Percentiles rank a stretch among this genome's conserved stretches.
phyloP scores from a whole-genome alignment of 2,797 vertebrate genomes.

The Lepus townsendii region DNA sequence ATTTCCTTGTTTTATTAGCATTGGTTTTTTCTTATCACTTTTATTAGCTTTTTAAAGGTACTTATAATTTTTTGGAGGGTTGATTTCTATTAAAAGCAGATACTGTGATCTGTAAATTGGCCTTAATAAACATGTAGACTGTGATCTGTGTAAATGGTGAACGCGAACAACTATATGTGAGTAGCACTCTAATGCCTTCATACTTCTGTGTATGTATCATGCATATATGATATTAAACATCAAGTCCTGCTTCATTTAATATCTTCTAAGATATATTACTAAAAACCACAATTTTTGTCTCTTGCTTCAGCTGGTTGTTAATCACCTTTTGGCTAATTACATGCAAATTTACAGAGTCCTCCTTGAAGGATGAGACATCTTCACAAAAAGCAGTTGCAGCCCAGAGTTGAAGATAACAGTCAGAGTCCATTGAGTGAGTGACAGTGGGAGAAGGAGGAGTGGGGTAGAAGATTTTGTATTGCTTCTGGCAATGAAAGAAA shows the following conservation, averaged over 20 bases:
- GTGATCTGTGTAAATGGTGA: background rate
- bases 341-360: background rate
- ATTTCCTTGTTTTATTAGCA: background rate
- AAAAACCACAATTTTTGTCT: background rate
- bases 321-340: background rate
- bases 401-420: background rate
- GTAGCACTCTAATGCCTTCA: background rate
- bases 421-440: background rate
- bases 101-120: background rate
- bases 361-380: background rate
- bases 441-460: background rate
- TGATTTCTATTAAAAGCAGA: background rate
- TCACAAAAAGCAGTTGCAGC: background rate
- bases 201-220: background rate
- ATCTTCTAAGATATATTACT: background rate
- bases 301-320: background rate
- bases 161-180: background rate
- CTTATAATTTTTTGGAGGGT: background rate
- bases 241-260: background rate
- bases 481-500: background rate
- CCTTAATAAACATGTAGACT: background rate
- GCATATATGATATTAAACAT: background rate
- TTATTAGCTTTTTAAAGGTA: background rate
- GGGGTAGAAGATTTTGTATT: background rate
- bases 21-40: background rate